Evolutionary conservation across 2,888 invertebrate genomes (phyloP).

Genomic region (Hirtodrosophila cameraria): DNA sequence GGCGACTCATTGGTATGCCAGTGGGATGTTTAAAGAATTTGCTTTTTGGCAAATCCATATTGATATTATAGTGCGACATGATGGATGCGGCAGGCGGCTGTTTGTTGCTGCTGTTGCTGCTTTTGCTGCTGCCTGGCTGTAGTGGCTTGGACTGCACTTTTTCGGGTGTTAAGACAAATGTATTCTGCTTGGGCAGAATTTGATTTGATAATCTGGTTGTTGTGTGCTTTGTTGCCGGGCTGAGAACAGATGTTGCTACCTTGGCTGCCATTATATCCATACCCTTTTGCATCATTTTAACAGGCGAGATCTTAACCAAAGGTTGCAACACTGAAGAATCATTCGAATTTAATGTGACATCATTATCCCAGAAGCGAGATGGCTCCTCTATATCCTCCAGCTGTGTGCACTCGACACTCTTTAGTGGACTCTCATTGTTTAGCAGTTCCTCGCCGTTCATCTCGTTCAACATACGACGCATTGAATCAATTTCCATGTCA

Average conservation of each 20-base stretch:
- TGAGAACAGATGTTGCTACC: constrained; percentile 7
- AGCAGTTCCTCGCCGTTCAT: constrained; percentile 50
- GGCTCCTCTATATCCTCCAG: constrained; percentile 82
- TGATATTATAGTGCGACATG: constrained; percentile 10
- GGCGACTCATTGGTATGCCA: constrained; percentile 32
- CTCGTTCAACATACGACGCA: constrained; percentile 73
- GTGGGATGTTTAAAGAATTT: constrained; percentile 45
- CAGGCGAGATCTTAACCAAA: constrained; percentile 76
- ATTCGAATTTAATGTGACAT: constrained; percentile 56
- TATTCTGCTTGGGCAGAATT: constrained; percentile 50
- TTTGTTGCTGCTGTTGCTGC: no score
- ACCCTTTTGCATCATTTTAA: constrained; percentile 83
- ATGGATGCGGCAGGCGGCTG: no score
- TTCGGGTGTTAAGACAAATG: constrained; percentile 58
- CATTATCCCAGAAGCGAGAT: constrained; percentile 82
- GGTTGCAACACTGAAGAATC: constrained; percentile 28
- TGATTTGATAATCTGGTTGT: constrained; percentile 3
- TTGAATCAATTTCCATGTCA: constrained; percentile 68
- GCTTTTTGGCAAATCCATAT: constrained; percentile 6
- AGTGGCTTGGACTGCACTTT: constrained; percentile 6
- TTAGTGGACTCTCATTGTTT: constrained; percentile 67
- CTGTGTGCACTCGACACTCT: constrained; percentile 75
- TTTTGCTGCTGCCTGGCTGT: constrained; percentile 2
- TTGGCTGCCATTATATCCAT: constrained; percentile 77
- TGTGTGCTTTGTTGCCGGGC: no score